Base-by-base conservation (phyloP, 2,113 vertebrate species). In the Mungos mungo region DNA sequence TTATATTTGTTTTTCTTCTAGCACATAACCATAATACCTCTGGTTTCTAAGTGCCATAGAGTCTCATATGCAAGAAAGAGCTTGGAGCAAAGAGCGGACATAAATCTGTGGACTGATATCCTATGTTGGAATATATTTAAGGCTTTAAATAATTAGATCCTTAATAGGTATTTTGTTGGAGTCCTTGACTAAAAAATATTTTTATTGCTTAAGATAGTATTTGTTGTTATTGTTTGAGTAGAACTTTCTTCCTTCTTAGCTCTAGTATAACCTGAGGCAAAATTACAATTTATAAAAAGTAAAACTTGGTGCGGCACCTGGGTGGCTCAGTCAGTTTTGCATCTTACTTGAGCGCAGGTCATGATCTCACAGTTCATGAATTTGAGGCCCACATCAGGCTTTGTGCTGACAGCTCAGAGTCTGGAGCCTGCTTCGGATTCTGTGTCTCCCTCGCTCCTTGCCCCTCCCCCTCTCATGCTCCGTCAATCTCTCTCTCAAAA, bases 1-100 rank as follows among this genome's bases (percentile, higher is more conserved):
- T 96, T 80, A 10, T 80, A 85, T 87, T 94, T 81, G 29, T 84
- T 54, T 95, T 77, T 69, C 33, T 94, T 92, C 81, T 65, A 89
- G 21, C 76, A 45, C 16, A 54, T 95, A 69, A 38, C 11, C 15
- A n/a, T 81, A 57, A 27, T 66, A n/a, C 31, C 12, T 86, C 25
- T 92, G 76, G 7, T 38, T 88, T 12, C 19, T 97, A 79, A 77
- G 23, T 91, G 79, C 45, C 29, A 50, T 88, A 57, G 31, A 74
- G 47, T 91, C 31, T 68, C 31, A 50, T 45, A 63, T 94, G 18
- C 19, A 94, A 84, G 18, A 77, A 81, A 71, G 47, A 57, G 27
- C 45, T 38, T 84, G 16, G 14, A 87, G 41, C 52, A 60, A 72
- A 94, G 63, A 68, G 38, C 60, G 66, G 38, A 41, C 16, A 9